Evolutionary conservation across 2,797 vertebrate species (phyloP).

Genomic region (Sebastes oblongus): DNA sequence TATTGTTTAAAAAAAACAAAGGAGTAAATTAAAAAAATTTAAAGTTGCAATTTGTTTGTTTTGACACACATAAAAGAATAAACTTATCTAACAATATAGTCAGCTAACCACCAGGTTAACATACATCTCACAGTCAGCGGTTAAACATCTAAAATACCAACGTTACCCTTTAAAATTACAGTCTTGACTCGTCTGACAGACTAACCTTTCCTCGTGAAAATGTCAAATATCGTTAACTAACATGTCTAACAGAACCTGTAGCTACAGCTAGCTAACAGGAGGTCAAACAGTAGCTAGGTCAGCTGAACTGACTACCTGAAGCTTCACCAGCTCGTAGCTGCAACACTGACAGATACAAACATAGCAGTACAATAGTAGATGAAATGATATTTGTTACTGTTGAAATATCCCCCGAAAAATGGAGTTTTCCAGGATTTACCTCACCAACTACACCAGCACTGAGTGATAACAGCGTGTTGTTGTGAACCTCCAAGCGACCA

Average conservation of each 20-base stretch:
- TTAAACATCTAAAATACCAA: neutral
- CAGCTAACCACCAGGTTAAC: neutral
- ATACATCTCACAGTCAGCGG: neutral
- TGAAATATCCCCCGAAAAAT: neutral
- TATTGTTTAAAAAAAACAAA: neutral
- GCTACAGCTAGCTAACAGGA: neutral
- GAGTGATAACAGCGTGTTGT: neutral
- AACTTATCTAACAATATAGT: neutral
- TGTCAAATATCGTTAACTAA: neutral
- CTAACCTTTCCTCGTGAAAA: neutral
- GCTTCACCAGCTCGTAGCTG: neutral
- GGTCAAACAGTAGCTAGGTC: neutral
- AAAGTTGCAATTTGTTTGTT: neutral
- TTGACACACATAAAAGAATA: neutral
- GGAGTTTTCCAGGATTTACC: neutral
- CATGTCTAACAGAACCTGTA: neutral
- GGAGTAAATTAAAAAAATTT: too few species aligned
- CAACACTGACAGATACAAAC: neutral
- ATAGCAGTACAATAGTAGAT: too few species aligned
- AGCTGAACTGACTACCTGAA: neutral
- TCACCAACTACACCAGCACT: neutral
- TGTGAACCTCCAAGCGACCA: accelerated
- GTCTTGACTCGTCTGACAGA: neutral
- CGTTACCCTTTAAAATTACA: too few species aligned
- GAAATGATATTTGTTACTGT: neutral